These are phyloP conservation scores for Tinea semifulvella DNA, from an alignment of 2,888 invertebrate species.

Conservation along the genomic window DNA sequence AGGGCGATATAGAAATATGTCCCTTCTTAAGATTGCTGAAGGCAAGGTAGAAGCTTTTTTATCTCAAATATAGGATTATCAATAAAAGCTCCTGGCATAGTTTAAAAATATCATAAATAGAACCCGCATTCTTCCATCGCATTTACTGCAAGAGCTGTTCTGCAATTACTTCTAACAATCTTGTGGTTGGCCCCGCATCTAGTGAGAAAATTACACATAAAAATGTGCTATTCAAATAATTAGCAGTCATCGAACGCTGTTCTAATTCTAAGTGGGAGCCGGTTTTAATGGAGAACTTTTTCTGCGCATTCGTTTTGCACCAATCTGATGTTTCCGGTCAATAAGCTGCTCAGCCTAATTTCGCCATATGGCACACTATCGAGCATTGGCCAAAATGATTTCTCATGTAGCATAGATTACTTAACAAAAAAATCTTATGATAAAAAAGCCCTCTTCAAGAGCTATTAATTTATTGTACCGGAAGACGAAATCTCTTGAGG, in stretches of 20 bases:
- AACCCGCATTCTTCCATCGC: conserved; percentile 47
- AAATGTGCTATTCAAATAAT: conserved; percentile 50
- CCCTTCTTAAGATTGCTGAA: conserved; percentile 18
- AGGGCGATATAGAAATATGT: conserved; percentile 32
- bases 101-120: conserved; percentile 19
- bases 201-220: conserved; percentile 51
- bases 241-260: conserved; percentile 32
- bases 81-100: neutral
- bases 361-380: conserved; percentile 41
- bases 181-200: conserved; percentile 56
- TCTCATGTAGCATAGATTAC: neutral
- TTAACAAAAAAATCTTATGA: conserved; percentile 22
- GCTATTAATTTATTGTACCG: conserved; percentile 60
- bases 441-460: conserved; percentile 45
- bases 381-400: conserved; percentile 26
- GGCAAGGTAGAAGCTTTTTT: no score
- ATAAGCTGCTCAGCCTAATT: conserved; percentile 25
- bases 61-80: conserved; percentile 12
- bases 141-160: conserved; percentile 40
- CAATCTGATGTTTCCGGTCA: conserved; percentile 41
- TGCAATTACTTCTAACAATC: conserved; percentile 58
- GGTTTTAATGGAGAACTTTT: conserved; percentile 27
- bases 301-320: conserved; percentile 28
- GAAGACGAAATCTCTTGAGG: conserved; percentile 65
- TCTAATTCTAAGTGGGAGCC: conserved; percentile 40